phyloP scores from a whole-genome alignment of 2,888 invertebrate species.

The Pasiphila rectangulata region DNA sequence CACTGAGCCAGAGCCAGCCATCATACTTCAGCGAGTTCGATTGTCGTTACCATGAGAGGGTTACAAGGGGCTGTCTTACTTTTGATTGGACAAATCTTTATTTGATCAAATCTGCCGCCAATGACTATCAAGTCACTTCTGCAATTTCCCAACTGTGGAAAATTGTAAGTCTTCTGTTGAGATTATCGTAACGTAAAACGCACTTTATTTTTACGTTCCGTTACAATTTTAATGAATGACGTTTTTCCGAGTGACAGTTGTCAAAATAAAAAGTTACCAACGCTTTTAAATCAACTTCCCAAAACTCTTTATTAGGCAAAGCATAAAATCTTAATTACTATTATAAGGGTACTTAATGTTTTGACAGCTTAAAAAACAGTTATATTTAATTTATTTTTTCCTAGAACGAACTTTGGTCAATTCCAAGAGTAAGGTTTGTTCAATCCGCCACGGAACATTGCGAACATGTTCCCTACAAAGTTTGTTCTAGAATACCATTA shows the following conservation, averaged over 20 bases:
- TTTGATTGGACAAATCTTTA: slow-evolving; percentile 12
- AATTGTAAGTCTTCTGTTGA: background rate
- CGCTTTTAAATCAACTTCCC: background rate
- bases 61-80: background rate
- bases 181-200: slow-evolving; percentile 18
- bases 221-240: background rate
- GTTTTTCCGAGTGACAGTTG: background rate
- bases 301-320: background rate
- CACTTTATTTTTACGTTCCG: slow-evolving; percentile 19
- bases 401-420: too few species aligned
- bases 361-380: background rate
- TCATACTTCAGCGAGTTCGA: slow-evolving; percentile 32
- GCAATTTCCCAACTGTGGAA: background rate
- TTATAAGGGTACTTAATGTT: too few species aligned
- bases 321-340: background rate
- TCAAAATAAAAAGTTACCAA: background rate
- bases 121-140: background rate
- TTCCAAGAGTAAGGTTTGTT: too few species aligned
- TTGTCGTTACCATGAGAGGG: slow-evolving; percentile 39
- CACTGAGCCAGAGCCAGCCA: too few species aligned
- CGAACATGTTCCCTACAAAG: too few species aligned
- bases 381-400: too few species aligned
- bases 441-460: too few species aligned
- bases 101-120: background rate
- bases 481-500: too few species aligned